phyloP scores from a whole-genome alignment of 2,113 vertebrate genomes.

The Sus scrofa region DNA sequence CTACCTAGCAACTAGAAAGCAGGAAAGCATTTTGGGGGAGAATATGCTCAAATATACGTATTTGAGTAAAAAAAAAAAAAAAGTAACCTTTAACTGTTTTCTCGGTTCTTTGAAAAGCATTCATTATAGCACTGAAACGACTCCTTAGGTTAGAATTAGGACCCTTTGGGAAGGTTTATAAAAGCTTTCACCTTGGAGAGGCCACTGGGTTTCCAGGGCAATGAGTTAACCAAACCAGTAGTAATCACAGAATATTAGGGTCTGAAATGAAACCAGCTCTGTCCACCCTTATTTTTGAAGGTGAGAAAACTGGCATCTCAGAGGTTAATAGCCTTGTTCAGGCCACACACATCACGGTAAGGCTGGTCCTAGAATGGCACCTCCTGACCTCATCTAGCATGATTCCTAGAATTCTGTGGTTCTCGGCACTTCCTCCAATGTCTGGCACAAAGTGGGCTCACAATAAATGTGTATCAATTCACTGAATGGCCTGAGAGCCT shows the following conservation, averaged over 20 bases:
- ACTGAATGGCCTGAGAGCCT: background rate
- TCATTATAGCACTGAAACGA: background rate
- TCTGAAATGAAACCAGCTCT: background rate
- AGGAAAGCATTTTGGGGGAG: background rate
- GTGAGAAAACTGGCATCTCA: background rate
- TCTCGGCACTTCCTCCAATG: background rate
- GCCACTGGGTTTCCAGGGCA: background rate
- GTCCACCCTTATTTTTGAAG: background rate
- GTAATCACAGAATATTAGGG: background rate
- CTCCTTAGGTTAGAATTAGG: background rate
- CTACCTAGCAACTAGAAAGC: conserved; percentile 19
- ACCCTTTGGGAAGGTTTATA: background rate
- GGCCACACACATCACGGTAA: background rate
- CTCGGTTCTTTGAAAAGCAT: background rate
- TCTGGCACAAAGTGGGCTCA: background rate
- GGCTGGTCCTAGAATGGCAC: background rate
- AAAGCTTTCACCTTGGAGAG: background rate
- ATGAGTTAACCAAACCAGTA: background rate
- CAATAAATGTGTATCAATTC: background rate
- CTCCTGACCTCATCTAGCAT: too few species aligned
- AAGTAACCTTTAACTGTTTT: background rate
- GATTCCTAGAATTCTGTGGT: background rate
- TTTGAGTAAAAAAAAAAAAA: background rate
- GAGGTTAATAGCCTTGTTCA: background rate
- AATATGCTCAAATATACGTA: background rate